Conservation (phyloP, 92 coral and sea anemone species). For the Parazoanthus atlanticus region DNA sequence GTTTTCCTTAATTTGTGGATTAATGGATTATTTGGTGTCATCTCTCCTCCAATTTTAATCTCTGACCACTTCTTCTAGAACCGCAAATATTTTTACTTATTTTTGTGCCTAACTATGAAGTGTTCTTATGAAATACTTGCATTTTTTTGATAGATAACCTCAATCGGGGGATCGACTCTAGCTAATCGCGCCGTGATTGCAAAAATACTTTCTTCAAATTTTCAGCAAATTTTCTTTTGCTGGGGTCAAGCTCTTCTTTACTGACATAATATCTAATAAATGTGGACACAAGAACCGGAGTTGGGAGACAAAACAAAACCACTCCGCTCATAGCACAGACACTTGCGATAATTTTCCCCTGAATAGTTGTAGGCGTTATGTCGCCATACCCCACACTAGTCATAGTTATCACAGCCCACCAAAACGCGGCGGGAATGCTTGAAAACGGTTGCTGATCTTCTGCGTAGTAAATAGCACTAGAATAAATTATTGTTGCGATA, state of each 20-base stretch:
- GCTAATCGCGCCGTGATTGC: constrained; percentile 21
- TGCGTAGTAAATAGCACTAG: constrained; percentile 93
- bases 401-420: constrained; percentile 99
- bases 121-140: too few relatives aligned
- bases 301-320: constrained; percentile 87
- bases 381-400: constrained; percentile 98
- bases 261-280: constrained; percentile 77
- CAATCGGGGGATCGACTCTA: too few relatives aligned
- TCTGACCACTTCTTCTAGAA: too few relatives aligned
- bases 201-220: constrained; percentile 79
- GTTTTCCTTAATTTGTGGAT: too few relatives aligned
- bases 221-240: constrained; percentile 69
- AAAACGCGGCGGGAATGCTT: constrained; percentile 94
- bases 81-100: too few relatives aligned
- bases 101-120: too few relatives aligned
- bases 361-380: constrained; percentile 72
- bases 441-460: constrained; percentile 67
- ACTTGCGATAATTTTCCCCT: constrained; percentile 81
- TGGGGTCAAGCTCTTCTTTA: constrained; percentile 43
- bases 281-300: constrained; percentile 88
- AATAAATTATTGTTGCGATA: constrained; percentile 76
- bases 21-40: too few relatives aligned
- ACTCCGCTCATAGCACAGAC: constrained; percentile 88
- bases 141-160: too few relatives aligned
- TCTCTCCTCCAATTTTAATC: too few relatives aligned